phyloP scores from a whole-genome alignment of 2,888 invertebrate species.

The Sthenelais limicola region DNA sequence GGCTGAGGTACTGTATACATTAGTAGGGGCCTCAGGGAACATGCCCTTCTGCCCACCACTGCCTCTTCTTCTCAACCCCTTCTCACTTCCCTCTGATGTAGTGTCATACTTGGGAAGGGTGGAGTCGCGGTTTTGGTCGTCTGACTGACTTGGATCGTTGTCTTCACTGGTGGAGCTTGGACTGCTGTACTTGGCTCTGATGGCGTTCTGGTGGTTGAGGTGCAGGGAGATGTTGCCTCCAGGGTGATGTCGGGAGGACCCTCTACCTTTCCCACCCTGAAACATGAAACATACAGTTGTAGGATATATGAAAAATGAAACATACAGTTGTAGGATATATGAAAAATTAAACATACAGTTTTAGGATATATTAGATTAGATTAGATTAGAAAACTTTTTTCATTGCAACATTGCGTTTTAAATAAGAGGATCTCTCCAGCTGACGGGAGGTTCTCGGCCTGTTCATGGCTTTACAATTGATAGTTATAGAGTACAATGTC shows the following conservation, averaged over 20 bases:
- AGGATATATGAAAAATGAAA: no score
- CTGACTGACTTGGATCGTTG: slow-evolving; percentile 19
- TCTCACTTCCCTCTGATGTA: neutral
- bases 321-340: no score
- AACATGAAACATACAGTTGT: no score
- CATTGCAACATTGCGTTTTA: no score
- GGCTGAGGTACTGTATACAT: slow-evolving; percentile 44
- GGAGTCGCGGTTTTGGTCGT: slow-evolving; percentile 11
- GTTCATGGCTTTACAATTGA: no score
- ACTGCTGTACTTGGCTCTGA: slow-evolving; percentile 50
- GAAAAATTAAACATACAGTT: no score
- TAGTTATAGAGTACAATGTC: no score
- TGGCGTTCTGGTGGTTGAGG: slow-evolving; percentile 46
- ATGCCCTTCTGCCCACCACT: neutral
- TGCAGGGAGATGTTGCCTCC: slow-evolving; percentile 45
- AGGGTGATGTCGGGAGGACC: slow-evolving; percentile 5
- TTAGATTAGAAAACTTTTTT: no score
- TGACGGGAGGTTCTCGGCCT: no score
- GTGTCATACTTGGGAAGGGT: neutral
- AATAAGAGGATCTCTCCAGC: no score
- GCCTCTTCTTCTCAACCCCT: neutral
- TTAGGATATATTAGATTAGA: no score
- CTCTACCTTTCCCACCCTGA: slow-evolving; percentile 1
- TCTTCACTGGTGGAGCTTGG: slow-evolving; percentile 47
- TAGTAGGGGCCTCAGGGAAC: slow-evolving; percentile 27